Evolutionary conservation across 2,888 invertebrate species (phyloP), one percentile per base, ranked within the genome.

Genomic region (Idaea biselata): DNA sequence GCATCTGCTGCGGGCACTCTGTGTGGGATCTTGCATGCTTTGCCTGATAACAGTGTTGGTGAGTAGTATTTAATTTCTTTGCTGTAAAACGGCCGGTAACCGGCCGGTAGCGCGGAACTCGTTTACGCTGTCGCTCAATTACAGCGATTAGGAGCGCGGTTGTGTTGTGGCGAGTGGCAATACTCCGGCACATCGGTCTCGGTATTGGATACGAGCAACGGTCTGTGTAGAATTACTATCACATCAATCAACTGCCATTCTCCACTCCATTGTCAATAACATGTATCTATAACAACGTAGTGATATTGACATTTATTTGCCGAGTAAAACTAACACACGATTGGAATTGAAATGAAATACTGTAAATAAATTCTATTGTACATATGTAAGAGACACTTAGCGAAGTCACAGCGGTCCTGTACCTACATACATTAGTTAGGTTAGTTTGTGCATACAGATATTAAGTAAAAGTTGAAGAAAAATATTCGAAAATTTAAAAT

Each of bases 191-290:
- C 77, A 80, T 87, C 76, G 74, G 73, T 81, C 76, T 82, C 80
- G 44, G 91, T 90, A 91, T 91, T 83, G 77, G 88, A 91, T 91
- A 91, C 91, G 80, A 86, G 75, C 88, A 91, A 91, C 91, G 91
- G 91, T 91, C 79, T 79, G 76, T 75, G 76, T 78, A 74, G 86
- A 81, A 91, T 90, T 89, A 85, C 87, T 84, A 84, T 84, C 89
- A 68, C 88, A 89, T 91, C 89, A 88, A 89, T 91, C 89, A 88
- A 44, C 56, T 56, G 17, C 18, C 18, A 18, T 18, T 18, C 80
- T 71, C 69, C 73, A 76, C 79, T 80, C 55, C 81, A 88, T 89
- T 90, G 90, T 89, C 88, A 55, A 86, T 87, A 82, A 79, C 79
- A 76, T 80, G 71, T 73, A 75, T 25, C 25, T 25, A 25, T 82